Percentiles rank a stretch among this genome's conserved stretches.
Evolutionary conservation across 2,797 vertebrate genomes (phyloP).

Genomic region (Hoplostethus atlanticus): DNA sequence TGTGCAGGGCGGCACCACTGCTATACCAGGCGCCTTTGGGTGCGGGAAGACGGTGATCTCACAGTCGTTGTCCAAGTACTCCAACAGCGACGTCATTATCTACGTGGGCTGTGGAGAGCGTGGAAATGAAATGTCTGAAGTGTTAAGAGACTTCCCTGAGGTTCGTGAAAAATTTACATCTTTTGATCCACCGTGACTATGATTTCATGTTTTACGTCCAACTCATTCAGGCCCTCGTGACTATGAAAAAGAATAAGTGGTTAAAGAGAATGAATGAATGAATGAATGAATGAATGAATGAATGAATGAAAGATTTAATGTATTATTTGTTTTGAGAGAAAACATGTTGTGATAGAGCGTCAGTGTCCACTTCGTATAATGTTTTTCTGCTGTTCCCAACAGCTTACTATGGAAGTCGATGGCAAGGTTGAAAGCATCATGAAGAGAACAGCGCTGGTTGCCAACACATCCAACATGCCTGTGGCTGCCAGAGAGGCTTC

Average conservation of each 20-base stretch:
- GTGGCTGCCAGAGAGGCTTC: constrained; percentile 99
- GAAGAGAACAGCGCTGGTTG: constrained; percentile 98
- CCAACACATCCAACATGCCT: constrained; percentile 99
- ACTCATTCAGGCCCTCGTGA: background rate
- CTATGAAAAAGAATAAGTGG: no score
- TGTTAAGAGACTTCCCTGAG: constrained; percentile 92
- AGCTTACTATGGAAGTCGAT: constrained; percentile 99
- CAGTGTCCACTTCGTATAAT: constrained; percentile 8
- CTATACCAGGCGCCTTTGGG: constrained; percentile 98
- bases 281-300: no score
- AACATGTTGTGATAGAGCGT: background rate
- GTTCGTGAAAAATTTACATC: constrained; percentile 52
- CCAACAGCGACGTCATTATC: constrained; percentile 98
- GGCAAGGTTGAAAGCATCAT: constrained; percentile 98
- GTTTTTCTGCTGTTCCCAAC: constrained; percentile 24
- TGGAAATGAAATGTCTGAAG: constrained; percentile 99
- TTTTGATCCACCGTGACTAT: background rate
- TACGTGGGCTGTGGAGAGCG: constrained; percentile 98
- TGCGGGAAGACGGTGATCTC: constrained; percentile 99
- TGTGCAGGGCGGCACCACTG: constrained; percentile 98
- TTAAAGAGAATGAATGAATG: no score
- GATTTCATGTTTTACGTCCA: background rate
- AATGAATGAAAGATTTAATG: background rate
- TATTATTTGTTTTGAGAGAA: background rate
- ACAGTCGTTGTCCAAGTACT: constrained; percentile 97